These are phyloP conservation scores for Melanotaenia parkinsoni DNA, from an alignment of 2,797 vertebrate genomes.

Conservation along the genomic window DNA sequence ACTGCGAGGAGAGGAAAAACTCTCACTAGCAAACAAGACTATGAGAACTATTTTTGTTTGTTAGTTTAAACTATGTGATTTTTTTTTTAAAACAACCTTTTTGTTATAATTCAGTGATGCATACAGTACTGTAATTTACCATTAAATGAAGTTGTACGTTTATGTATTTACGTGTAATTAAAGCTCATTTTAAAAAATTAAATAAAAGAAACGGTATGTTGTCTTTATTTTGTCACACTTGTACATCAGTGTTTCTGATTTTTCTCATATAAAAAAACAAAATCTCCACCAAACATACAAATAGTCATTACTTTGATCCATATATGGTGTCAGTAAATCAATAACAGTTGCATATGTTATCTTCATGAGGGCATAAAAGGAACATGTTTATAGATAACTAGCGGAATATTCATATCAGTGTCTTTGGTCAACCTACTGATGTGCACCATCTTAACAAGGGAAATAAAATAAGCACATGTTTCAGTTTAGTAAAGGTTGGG, in stretches of 20 bases:
- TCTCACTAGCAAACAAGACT: slow-evolving; percentile 42
- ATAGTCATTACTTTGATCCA: neutral
- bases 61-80: slow-evolving; percentile 19
- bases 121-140: slow-evolving; percentile 37
- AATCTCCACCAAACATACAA: neutral
- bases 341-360: slow-evolving; percentile 3
- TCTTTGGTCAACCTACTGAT: slow-evolving; percentile 2
- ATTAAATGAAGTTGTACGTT: slow-evolving; percentile 40
- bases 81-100: slow-evolving; percentile 16
- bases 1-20: slow-evolving; percentile 84
- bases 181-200: slow-evolving; percentile 15
- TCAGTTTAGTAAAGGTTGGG: neutral
- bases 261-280: slow-evolving; percentile 4
- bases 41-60: slow-evolving; percentile 5
- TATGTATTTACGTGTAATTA: neutral
- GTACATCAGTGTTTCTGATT: no score
- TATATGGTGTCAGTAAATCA: slow-evolving; percentile 2
- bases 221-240: slow-evolving; percentile 47
- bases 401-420: slow-evolving; percentile 9
- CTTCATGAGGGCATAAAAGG: slow-evolving; percentile 34
- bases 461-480: neutral
- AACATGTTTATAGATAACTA: slow-evolving; percentile 11
- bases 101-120: slow-evolving; percentile 9
- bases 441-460: neutral
- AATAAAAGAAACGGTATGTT: neutral